Base-by-base conservation (phyloP, 2,888 invertebrate species). In the Drosophila neotestacea region DNA sequence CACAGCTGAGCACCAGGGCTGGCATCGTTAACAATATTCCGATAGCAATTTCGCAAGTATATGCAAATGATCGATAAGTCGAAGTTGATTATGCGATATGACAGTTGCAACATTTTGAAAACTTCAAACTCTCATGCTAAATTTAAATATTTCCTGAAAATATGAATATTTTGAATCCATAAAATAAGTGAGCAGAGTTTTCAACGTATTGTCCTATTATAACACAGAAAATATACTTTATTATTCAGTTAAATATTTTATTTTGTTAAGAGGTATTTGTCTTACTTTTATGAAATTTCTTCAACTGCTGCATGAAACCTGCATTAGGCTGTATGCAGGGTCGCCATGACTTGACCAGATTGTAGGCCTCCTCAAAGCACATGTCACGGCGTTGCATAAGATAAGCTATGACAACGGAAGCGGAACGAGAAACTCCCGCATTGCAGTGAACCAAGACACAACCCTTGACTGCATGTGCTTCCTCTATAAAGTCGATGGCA, bases 401-500 rank as follows among this genome's bases (percentile, higher is more conserved):
- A 92, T 96, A 98, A 6, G 95, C 96, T 58, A 98, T 96, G 0
- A 96, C 95, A 27, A 98, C 93, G 68, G 96, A 94, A 0, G 97
- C 94, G 3, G 98, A 96, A 9, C 98, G 94, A 0, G 98, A 98
- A 0, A 98, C 95, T 0, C 98, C 98, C 0, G 98, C 98, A 92
- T 98, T 98, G 90, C 98, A 98, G 92, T 98, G 98, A 2, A 98
- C 95, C 73, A 97, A 93, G 55, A 97, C 93, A 89, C 94, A 94
- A 0, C 92, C 92, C 30, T 91, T 91, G 4, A 80, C 82, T n/a
- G 60, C 51, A 11, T 90, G 90, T 22, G 93, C 94, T 10, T 94
- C 93, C n/a, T 94, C 93, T 51, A 98, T 95, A 83, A 96, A 96
- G 1, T 93, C 90, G 64, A 95, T 93, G 81, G 95, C 94, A 10